Conservation (phyloP, 1,140 invertebrate species). For the Orchestia grillus region DNA sequence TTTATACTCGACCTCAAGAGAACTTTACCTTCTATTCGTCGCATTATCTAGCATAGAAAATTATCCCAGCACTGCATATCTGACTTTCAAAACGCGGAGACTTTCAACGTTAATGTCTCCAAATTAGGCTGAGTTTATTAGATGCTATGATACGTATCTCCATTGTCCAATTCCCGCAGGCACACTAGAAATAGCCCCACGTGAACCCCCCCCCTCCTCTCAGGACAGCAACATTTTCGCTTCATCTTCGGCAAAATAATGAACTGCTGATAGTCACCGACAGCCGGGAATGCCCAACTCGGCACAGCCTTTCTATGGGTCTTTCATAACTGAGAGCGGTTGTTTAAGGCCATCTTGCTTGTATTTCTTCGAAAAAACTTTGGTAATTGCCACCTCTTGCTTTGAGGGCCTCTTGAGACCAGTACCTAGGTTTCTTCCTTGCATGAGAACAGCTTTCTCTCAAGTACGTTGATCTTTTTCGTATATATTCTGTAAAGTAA, state of each 20-base stretch:
- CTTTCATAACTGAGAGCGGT: conserved; percentile 15
- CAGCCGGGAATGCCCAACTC: neutral
- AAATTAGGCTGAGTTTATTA: neutral
- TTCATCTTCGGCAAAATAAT: neutral
- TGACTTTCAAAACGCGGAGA: neutral
- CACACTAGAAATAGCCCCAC: neutral
- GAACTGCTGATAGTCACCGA: neutral
- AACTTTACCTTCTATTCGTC: neutral
- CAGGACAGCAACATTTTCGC: neutral
- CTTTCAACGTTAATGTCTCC: neutral
- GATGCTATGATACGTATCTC: neutral
- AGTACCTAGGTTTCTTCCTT: neutral
- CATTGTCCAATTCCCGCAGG: neutral
- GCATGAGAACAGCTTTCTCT: neutral
- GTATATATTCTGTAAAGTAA: neutral
- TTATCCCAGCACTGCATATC: neutral
- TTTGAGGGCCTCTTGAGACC: neutral
- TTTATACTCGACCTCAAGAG: neutral
- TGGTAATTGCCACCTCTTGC: neutral
- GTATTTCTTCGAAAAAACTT: conserved; percentile 13
- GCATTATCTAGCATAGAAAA: neutral
- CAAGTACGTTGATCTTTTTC: neutral
- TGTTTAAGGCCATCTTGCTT: neutral
- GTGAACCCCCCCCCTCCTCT: neutral
- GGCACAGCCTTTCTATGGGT: neutral